Percentiles rank a stretch among this genome's conserved stretches.
Evolutionary conservation across 2,113 vertebrate genomes (phyloP).

Genomic region (Sander vitreus): DNA sequence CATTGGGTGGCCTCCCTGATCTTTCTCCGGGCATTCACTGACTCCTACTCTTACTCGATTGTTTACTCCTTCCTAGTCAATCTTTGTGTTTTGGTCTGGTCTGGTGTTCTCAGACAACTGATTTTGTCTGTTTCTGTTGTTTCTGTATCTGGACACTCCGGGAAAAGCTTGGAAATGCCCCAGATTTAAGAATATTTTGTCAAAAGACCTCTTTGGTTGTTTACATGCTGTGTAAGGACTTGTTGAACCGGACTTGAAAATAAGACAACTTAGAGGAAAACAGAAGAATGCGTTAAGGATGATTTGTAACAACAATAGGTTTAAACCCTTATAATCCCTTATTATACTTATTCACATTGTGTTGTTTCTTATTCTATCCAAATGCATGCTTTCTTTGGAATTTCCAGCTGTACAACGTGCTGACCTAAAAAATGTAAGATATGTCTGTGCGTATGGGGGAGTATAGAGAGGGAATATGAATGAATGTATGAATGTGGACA

Average conservation of each 20-base stretch:
- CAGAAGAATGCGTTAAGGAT: neutral
- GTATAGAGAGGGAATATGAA: conserved; percentile 13
- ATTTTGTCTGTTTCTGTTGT: neutral
- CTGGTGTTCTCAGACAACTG: neutral
- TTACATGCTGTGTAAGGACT: neutral
- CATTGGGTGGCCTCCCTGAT: neutral
- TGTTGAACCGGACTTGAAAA: neutral
- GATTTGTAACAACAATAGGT: neutral
- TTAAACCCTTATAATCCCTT: neutral
- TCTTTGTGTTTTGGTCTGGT: neutral
- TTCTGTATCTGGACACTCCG: neutral
- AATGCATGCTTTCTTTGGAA: neutral
- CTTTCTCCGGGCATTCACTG: neutral
- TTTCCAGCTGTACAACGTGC: conserved; percentile 6
- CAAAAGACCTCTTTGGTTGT: neutral
- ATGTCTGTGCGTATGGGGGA: neutral
- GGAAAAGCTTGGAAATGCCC: neutral
- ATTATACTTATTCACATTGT: neutral
- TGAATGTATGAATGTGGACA: conserved; percentile 14
- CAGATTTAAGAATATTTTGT: neutral
- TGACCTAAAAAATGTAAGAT: conserved; percentile 14
- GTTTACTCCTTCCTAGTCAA: neutral
- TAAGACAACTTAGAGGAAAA: too few relatives aligned
- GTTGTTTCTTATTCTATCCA: neutral
- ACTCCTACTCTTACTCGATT: neutral